These are phyloP conservation scores for Lepidurus apus DNA, from an alignment of 1,140 invertebrate genomes.

Conservation along the genomic window DNA sequence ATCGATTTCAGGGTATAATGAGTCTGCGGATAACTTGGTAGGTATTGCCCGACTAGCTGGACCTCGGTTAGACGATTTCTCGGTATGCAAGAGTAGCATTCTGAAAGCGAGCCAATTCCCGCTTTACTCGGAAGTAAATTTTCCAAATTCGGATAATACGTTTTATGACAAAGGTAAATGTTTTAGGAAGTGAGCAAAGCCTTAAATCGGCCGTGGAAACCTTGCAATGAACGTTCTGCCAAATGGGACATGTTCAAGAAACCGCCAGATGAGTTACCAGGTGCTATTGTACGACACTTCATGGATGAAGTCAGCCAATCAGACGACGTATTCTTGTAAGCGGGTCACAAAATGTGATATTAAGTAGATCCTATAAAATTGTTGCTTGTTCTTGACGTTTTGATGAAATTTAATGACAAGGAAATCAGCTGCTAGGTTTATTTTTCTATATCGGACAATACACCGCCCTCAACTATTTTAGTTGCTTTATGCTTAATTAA, in stretches of 20 bases:
- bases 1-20: neutral
- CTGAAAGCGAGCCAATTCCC: neutral
- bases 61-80: neutral
- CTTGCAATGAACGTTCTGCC: constrained; percentile 10
- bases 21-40: neutral
- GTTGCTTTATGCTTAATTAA: too few species aligned
- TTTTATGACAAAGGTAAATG: neutral
- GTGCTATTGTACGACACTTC: neutral
- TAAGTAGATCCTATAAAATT: neutral
- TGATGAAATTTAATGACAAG: neutral
- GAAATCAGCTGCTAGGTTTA: neutral
- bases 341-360: neutral
- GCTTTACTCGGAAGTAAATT: neutral
- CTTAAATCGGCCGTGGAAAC: constrained; percentile 10
- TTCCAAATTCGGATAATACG: neutral
- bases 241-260: constrained; percentile 15
- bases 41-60: constrained; percentile 3
- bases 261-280: constrained; percentile 11
- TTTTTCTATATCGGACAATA: constrained; percentile 17
- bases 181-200: constrained; percentile 9
- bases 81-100: neutral
- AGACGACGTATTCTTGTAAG: neutral
- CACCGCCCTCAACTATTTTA: neutral
- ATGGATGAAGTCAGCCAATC: neutral
- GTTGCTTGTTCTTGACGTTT: neutral